Conservation (phyloP, 2,113 vertebrate genomes). For the Heloderma charlesbogerti region DNA sequence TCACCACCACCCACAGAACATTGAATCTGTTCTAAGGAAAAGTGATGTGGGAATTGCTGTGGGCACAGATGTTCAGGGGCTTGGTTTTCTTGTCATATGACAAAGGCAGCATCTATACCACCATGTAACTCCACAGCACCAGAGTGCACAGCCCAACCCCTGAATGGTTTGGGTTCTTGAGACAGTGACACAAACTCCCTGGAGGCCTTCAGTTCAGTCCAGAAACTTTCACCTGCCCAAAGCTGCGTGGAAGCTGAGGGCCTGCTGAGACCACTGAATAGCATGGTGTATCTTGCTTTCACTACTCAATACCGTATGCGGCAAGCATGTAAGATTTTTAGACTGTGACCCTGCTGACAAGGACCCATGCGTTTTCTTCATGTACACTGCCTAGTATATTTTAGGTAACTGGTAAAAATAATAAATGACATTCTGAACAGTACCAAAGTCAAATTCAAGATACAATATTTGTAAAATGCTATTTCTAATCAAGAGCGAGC, state of each 20-base stretch:
- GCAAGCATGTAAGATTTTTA: neutral
- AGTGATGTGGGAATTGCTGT: neutral
- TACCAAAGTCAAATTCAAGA: neutral
- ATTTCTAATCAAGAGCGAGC: too few relatives aligned
- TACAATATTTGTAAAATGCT: too few relatives aligned
- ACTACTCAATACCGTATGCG: neutral
- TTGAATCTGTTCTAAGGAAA: neutral
- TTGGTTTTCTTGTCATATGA: rapidly evolving
- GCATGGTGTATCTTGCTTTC: neutral
- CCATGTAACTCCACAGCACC: rapidly evolving
- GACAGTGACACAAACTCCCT: neutral
- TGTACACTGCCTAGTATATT: neutral
- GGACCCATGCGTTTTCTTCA: neutral
- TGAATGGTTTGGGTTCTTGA: neutral
- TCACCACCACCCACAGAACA: neutral
- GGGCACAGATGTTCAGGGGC: neutral
- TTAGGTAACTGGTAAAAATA: neutral
- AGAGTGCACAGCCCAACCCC: neutral
- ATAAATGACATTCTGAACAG: neutral
- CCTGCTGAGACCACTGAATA: neutral
- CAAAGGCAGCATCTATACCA: rapidly evolving
- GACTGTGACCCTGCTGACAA: neutral
- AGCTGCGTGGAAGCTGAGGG: neutral
- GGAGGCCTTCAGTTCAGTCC: neutral
- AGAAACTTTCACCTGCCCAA: neutral